Evolutionary conservation across 2,888 invertebrate genomes (phyloP).

Genomic region (Microchrysa polita): DNA sequence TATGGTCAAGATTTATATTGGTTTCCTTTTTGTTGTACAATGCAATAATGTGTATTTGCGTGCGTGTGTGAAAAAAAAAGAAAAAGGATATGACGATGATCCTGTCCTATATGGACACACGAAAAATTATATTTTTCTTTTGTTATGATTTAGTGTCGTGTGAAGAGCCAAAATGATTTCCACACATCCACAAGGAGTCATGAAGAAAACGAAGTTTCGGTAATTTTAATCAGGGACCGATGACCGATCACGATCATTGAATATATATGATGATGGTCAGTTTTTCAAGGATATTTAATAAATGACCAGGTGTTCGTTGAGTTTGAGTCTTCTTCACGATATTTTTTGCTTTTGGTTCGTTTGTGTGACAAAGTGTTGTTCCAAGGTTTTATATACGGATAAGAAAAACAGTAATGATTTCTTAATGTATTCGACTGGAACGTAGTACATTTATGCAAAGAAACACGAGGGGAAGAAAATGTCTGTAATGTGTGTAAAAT

Average conservation of each 20-base stretch:
- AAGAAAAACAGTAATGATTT: not conserved
- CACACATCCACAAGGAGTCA: not conserved
- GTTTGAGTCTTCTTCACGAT: conserved; percentile 40
- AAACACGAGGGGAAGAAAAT: too few species aligned
- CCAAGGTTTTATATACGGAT: conserved; percentile 24
- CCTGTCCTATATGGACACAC: conserved; percentile 26
- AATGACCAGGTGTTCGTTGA: conserved; percentile 32
- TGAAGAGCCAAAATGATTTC: not conserved
- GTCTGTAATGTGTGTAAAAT: too few species aligned
- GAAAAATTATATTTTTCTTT: conserved; percentile 42
- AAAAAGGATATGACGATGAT: too few species aligned
- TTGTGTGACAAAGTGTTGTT: conserved; percentile 27
- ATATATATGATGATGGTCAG: conserved; percentile 43
- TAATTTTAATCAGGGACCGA: conserved; percentile 12
- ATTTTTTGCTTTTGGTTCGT: not conserved
- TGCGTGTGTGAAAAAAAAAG: too few species aligned
- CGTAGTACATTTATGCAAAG: conserved; percentile 6
- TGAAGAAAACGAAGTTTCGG: too few species aligned
- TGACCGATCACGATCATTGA: too few species aligned
- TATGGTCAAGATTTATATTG: conserved; percentile 44
- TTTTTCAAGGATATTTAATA: conserved; percentile 39
- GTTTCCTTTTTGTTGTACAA: conserved; percentile 9
- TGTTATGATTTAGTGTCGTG: conserved; percentile 36
- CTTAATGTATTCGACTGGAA: conserved; percentile 10
- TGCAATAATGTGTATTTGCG: too few species aligned